These are phyloP conservation scores for Chaunax sp. DNA, from an alignment of 2,797 vertebrate genomes.

Conservation along the genomic window DNA sequence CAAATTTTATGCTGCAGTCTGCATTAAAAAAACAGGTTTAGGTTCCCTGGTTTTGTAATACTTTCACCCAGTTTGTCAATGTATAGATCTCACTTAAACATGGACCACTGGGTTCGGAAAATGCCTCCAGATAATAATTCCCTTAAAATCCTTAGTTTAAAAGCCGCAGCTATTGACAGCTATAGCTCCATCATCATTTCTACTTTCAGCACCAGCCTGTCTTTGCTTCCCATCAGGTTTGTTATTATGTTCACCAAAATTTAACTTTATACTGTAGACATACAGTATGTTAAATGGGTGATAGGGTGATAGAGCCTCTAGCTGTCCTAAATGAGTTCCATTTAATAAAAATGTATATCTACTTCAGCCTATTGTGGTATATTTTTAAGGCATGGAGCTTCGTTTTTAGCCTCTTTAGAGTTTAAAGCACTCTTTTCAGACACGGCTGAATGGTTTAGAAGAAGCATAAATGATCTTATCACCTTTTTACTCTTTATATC, in stretches of 20 bases:
- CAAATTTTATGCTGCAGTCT: background rate
- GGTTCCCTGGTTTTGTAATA: background rate
- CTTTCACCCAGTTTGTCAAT: background rate
- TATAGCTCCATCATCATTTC: background rate
- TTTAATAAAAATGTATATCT: slow-evolving; percentile 4
- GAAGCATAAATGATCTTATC: slow-evolving; percentile 2
- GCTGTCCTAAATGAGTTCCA: slow-evolving; percentile 21
- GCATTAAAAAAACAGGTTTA: background rate
- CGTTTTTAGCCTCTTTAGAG: background rate
- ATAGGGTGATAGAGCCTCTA: background rate
- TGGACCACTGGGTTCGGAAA: background rate
- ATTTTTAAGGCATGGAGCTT: no score
- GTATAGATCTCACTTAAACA: background rate
- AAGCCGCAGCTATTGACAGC: background rate
- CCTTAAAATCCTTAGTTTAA: background rate
- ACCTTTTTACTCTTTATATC: background rate
- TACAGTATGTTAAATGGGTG: background rate
- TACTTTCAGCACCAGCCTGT: background rate
- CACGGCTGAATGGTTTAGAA: slow-evolving; percentile 13
- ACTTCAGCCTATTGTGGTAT: background rate
- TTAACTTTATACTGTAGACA: background rate
- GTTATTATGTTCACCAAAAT: background rate
- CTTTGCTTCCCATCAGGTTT: background rate
- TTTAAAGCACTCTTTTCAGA: slow-evolving; percentile 13
- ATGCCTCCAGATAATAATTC: background rate